These are phyloP conservation scores for Thryonomys swinderianus DNA, from an alignment of 2,113 vertebrate species.

Conservation along the genomic window DNA sequence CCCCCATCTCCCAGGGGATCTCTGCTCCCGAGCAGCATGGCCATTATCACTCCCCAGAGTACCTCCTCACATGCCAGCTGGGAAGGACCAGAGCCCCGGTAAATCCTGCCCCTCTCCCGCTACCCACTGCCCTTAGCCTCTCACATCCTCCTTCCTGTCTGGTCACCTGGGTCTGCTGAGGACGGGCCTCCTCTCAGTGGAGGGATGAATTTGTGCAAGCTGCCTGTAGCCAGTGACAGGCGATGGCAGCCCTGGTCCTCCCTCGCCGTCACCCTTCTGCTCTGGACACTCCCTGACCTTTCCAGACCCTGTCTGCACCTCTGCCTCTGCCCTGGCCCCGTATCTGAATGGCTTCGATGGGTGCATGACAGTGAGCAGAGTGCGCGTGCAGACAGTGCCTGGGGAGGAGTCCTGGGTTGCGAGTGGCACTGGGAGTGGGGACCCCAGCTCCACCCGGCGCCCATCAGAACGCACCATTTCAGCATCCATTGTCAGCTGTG, in stretches of 20 bases:
- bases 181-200: not conserved
- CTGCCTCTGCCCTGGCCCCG: not conserved
- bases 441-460: not conserved
- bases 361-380: accelerated
- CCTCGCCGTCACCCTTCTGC: not conserved
- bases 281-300: not conserved
- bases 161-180: not conserved
- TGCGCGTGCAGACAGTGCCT: accelerated
- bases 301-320: not conserved
- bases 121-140: not conserved
- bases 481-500: slow-evolving; percentile 90
- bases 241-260: not conserved
- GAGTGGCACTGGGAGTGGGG: not conserved
- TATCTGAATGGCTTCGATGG: not conserved
- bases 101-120: not conserved
- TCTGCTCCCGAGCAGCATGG: not conserved
- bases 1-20: not conserved
- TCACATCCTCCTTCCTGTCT: not conserved
- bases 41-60: accelerated
- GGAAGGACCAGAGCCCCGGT: slow-evolving; percentile 26
- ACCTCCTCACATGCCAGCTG: not conserved
- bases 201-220: not conserved
- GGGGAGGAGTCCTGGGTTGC: accelerated
- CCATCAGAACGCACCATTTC: slow-evolving; percentile 80
- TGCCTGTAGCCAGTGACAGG: not conserved